Evolutionary conservation across 2,113 vertebrate genomes (phyloP), one percentile per base, ranked within the genome.

Genomic region (Tor tambroides): DNA sequence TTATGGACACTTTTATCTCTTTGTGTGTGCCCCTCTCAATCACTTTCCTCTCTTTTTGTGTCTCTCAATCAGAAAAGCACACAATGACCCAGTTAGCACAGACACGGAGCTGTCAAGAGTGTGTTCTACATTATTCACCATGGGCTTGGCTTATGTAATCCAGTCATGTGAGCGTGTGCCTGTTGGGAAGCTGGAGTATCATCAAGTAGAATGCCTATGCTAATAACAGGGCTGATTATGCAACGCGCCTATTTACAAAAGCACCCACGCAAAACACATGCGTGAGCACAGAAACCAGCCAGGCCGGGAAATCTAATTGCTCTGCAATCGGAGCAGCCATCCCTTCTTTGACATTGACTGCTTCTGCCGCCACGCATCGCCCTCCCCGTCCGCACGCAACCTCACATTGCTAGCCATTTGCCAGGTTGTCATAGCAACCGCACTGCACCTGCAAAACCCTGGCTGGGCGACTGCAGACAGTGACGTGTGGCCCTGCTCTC

Each of bases 211-310:
- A 81, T 83, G 87, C 83, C 89, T 88, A 91, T 92, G 92, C 92
- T 93, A 94, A 95, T 92, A 89, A 90, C 11, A 65, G 80, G 89
- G 88, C n/a, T 74, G 71, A 91, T 95, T 94, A 94, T 89, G 90
- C 91, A 95, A 94, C 74, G 71, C 56, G 82, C 85, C 85, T 85
- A 91, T 92, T 94, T 92, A 89, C 89, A 88, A 91, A 91, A 91
- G 86, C 90, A 80, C 63, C 28, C 46, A 74, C 77, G 67, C 78
- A 87, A 89, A 75, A 54, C 72, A 51, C 71, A 87, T 59, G 76
- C 65, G 67, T 78, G 75, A 80, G 78, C 19, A 14, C 41, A 54
- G 41, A 46, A 49, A 85, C 38, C 80, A 41, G 76, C 28, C 87
- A 88, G 51, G 86, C 77, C 86, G 84, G 87, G 86, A 91, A 85